These are phyloP conservation scores for Synergus gifuensis DNA, from an alignment of 2,888 invertebrate species.

Conservation along the genomic window DNA sequence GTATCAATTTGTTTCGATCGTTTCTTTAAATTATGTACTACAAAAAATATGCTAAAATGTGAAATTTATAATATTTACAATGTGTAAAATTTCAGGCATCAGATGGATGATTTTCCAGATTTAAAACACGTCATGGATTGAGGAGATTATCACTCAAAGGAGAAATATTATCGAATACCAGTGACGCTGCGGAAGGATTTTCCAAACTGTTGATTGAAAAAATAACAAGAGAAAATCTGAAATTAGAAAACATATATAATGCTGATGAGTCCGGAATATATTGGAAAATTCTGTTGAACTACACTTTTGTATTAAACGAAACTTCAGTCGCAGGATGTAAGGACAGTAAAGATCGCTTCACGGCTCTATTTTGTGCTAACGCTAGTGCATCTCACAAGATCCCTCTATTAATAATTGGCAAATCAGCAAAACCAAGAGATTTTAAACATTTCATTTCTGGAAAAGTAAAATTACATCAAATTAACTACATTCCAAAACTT, in stretches of 20 bases:
- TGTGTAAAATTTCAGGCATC: neutral
- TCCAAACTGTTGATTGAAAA: neutral
- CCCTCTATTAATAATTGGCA: too few relatives aligned
- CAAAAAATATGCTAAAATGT: neutral
- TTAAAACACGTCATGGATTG: conserved; percentile 23
- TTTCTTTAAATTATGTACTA: neutral
- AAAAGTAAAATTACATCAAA: neutral
- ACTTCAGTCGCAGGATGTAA: neutral
- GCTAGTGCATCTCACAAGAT: too few relatives aligned
- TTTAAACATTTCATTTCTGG: neutral
- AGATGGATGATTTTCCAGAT: neutral
- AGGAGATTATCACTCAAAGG: conserved; percentile 12
- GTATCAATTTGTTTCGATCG: neutral
- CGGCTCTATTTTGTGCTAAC: too few relatives aligned
- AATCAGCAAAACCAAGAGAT: neutral
- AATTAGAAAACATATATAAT: neutral
- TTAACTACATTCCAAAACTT: neutral
- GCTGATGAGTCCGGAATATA: conserved; percentile 2
- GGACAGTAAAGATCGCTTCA: too few relatives aligned
- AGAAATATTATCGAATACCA: conserved; percentile 25
- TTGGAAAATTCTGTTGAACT: neutral
- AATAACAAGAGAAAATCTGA: neutral
- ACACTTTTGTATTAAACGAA: neutral
- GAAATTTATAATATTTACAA: neutral
- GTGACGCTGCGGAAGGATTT: neutral